A percentile compares a stretch with the other conserved stretches of the same genome.
Conservation (phyloP, 2,113 vertebrate genomes). For the Mellivora capensis region DNA sequence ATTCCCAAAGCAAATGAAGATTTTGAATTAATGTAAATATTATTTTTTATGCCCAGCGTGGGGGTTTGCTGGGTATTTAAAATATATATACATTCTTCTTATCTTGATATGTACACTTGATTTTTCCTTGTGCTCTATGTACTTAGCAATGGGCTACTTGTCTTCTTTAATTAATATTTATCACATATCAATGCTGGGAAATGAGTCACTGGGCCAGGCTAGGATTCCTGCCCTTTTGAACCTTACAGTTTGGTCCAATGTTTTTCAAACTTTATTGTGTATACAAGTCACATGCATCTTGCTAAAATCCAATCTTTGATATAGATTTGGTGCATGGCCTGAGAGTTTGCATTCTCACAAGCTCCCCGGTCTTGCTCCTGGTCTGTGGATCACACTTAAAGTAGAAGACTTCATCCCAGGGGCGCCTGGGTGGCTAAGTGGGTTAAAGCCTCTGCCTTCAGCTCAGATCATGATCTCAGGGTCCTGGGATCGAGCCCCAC, state of each 20-base stretch:
- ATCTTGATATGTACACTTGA: not conserved
- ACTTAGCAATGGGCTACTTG: not conserved
- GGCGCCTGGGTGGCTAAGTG: too few relatives aligned
- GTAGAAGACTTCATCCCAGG: not conserved
- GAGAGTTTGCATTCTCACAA: not conserved
- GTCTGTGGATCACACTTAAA: not conserved
- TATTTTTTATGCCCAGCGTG: not conserved
- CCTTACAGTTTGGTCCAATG: not conserved
- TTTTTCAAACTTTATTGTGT: not conserved
- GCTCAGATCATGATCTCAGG: too few relatives aligned
- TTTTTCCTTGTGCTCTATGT: not conserved
- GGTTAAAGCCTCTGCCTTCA: too few relatives aligned
- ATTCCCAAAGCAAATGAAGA: not conserved
- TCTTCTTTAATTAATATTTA: not conserved
- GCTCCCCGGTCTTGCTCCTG: not conserved
- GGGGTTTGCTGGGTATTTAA: not conserved
- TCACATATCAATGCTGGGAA: not conserved
- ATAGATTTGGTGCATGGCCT: not conserved
- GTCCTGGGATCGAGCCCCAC: too few relatives aligned
- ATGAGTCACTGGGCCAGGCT: not conserved
- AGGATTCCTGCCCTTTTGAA: not conserved
- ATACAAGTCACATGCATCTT: not conserved
- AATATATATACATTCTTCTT: not conserved
- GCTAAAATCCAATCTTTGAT: not conserved
- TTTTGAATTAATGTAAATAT: not conserved